Base-by-base conservation (phyloP, 2,888 invertebrate genomes). In the Mylabris sibirica region DNA sequence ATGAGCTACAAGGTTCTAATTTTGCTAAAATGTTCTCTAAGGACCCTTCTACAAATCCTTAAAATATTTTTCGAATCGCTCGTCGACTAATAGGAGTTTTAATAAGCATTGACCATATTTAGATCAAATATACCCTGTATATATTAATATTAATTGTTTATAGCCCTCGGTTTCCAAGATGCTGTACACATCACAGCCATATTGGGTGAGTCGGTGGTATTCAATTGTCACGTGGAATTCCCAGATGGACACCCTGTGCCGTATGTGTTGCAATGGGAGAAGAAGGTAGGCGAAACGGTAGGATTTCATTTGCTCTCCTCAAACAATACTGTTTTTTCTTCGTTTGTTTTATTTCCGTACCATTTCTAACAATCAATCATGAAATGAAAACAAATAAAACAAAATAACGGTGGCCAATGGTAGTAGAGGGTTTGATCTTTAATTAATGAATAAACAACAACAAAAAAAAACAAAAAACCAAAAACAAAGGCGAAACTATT, bases 221-320 rank as follows among this genome's bases (percentile, higher is more conserved):
- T 98, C 90, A 97, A 97, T 89, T 98, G 98, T 89, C 95, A 96
- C 89, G 96, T 98, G 88, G 95, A 96, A 88, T 97, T 97, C 88
- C 95, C 96, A 86, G 94, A 95, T 87, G 94, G 96, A 88, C 93
- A 95, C 88, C 94, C 96, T 85, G 95, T 96, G 89, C 96, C 97
- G 88, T 97, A 97, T 90, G 96, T 98, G 89, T 93, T 98, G 87
- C 96, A 97, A 90, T 98, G 98, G 98, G 95, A 96, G 92, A 98
- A 97, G 93, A 96, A 97, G 94, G 96, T 96, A 94, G 93, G 94
- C 93, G 93, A 94, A 89, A 93, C 93, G 94, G 94, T 94, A 94
- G 92, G 94, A 91, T 92, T 91, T 89, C 88, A 84, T 78, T 87
- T 86, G 86, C 87, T 87, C 87, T 88, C 82, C 81, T 78, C 69